Base-by-base conservation (phyloP, 1,140 invertebrate species). In the Leptonema lineaticorne region DNA sequence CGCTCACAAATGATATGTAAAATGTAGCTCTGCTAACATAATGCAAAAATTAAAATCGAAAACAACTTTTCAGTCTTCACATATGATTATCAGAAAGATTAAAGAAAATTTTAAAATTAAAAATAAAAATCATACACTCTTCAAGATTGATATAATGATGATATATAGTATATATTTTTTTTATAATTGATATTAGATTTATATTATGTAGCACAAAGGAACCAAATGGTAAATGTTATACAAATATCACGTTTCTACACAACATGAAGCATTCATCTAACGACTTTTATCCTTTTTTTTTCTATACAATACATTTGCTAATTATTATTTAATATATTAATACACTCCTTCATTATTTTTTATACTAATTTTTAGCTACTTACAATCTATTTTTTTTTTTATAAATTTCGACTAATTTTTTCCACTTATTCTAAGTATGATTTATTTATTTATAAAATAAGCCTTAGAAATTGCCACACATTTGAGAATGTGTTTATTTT, bases 201-300 rank as follows among this genome's bases (percentile, higher is more conserved):
- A 7, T 45, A 45, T 53, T 53, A 9, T 26, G 4, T 53, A 22
- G 20, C 14, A 53, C 3, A 26, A 24, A 26, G 22, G 3, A 26
- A 22, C 30, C 3, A 26, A 27, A 56, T 37, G 20, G 24, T 53
- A 53, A n/a, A 20, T 27, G 41, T 29, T 57, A 24, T 69, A 53
- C 50, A 59, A 66, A 68, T 71, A 71, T 71, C 66, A 71, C 70
- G 56, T 65, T 66, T 62, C 70, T 71, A 71, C 70, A 66, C 63
- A 60, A 71, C 70, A 71, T 71, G 63, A 68, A 71, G 68, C 66
- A 56, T 48, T 50, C 58, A 30, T 58, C 65, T 67, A 67, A 67
- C 37, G 29, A n/a, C n/a, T n/a, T n/a, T n/a, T n/a, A n/a, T n/a
- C n/a, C n/a, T n/a, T n/a, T n/a, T n/a, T 67, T 46, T 67, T 67